Evolutionary conservation across 2,113 vertebrate genomes (phyloP).

Genomic region (Opisthocomus hoazin): DNA sequence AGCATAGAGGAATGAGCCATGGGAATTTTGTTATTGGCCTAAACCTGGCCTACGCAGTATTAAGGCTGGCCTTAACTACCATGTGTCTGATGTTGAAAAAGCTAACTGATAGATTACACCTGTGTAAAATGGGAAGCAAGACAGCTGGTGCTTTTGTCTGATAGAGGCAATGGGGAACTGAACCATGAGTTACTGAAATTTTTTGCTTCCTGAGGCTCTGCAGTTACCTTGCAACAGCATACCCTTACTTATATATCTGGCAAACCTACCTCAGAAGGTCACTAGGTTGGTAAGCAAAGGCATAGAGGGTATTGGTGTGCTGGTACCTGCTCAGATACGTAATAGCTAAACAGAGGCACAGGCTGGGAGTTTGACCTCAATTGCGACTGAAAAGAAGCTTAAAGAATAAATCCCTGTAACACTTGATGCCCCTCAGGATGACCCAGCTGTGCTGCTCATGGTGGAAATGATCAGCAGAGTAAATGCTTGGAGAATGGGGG

Average conservation of each 20-base stretch:
- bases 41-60: not conserved
- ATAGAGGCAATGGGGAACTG: not conserved
- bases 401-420: not conserved
- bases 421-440: not conserved
- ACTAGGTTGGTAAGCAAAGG: not conserved
- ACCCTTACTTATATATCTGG: not conserved
- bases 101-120: not conserved
- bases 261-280: not conserved
- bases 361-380: not conserved
- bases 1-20: not conserved
- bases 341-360: not conserved
- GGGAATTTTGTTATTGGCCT: not conserved
- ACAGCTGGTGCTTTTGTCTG: not conserved
- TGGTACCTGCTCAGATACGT: not conserved
- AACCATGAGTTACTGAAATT: not conserved
- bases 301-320: not conserved
- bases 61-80: not conserved
- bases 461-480: not conserved
- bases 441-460: not conserved
- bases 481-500: not conserved
- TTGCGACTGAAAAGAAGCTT: not conserved
- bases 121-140: not conserved
- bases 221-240: not conserved
- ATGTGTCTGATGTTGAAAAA: not conserved
- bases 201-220: not conserved